Percentiles rank a stretch among this genome's conserved stretches.
Evolutionary conservation across 1,140 invertebrate genomes (phyloP).

Genomic region (Lepidurus packardi): DNA sequence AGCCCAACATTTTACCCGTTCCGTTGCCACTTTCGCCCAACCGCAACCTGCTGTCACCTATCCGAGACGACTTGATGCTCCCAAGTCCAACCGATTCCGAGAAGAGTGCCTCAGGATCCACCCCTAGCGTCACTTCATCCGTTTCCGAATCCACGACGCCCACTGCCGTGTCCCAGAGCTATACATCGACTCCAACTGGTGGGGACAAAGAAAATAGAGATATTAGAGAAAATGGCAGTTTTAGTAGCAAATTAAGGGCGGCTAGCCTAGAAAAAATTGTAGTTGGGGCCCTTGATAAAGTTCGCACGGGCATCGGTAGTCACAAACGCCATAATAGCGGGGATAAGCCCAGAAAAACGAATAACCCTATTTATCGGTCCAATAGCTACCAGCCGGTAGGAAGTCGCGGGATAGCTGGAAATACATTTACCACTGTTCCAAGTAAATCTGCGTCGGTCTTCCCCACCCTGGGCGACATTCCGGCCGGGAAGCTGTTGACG

Average conservation of each 20-base stretch:
- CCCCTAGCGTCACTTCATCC: background rate
- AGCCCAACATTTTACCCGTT: background rate
- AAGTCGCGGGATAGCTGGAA: background rate
- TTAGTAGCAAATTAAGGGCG: constrained; percentile 27
- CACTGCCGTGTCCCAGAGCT: constrained; percentile 4
- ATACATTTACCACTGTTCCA: background rate
- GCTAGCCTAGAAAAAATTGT: constrained; percentile 32
- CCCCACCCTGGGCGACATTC: constrained; percentile 31
- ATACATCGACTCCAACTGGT: background rate
- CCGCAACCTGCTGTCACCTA: background rate
- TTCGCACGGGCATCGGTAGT: constrained; percentile 9
- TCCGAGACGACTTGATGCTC: background rate
- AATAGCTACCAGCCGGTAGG: constrained; percentile 34
- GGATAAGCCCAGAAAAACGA: constrained; percentile 31
- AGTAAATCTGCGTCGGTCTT: constrained; percentile 32
- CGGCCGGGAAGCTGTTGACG: constrained; percentile 24
- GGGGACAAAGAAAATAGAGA: constrained; percentile 36
- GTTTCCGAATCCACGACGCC: background rate
- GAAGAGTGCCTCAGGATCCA: background rate
- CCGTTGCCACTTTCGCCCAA: background rate
- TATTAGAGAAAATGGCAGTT: constrained; percentile 26
- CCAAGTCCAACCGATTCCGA: background rate
- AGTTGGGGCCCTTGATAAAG: constrained; percentile 32
- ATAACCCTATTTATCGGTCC: constrained; percentile 29
- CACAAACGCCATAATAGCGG: constrained; percentile 34